Percentiles rank a stretch among this genome's conserved stretches.
These are phyloP conservation scores for Enteromius radiatus DNA, from an alignment of 2,797 vertebrate species.

Conservation along the genomic window DNA sequence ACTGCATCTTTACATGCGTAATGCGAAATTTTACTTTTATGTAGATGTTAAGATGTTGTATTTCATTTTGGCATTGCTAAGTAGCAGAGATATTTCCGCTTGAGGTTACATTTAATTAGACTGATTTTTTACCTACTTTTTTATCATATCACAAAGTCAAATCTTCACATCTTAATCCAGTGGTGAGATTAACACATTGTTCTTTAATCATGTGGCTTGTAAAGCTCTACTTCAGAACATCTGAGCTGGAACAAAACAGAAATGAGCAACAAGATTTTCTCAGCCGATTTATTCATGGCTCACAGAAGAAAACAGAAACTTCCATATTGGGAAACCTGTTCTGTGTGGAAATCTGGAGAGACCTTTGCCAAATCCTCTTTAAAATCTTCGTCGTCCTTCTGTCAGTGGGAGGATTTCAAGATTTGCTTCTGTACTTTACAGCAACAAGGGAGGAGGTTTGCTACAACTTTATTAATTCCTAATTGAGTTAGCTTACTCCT, in stretches of 20 bases:
- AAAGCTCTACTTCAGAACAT: conserved; percentile 56
- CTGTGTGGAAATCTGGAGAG: conserved; percentile 31
- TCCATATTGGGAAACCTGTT: conserved; percentile 67
- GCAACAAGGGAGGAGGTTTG: background rate
- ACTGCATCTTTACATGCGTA: conserved; percentile 64
- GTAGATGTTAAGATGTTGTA: background rate
- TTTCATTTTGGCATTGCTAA: background rate
- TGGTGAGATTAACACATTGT: conserved; percentile 63
- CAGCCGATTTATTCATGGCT: conserved; percentile 58
- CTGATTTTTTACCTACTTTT: background rate
- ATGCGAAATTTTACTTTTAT: background rate
- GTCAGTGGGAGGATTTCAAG: conserved; percentile 15
- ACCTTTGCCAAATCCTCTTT: conserved; percentile 31
- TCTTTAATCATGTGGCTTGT: conserved; percentile 63
- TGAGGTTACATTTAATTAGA: background rate
- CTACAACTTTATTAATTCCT: background rate
- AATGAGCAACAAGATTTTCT: conserved; percentile 62
- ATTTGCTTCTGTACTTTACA: conserved; percentile 15
- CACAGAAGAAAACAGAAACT: conserved; percentile 61
- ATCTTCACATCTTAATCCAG: conserved; percentile 58
- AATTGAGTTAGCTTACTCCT: conserved; percentile 9
- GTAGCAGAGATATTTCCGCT: background rate
- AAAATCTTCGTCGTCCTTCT: conserved; percentile 36
- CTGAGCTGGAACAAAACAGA: conserved; percentile 63
- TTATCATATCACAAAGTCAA: background rate